Percentiles rank a stretch among this genome's conserved stretches.
These are phyloP conservation scores for Solea senegalensis DNA, from an alignment of 2,113 vertebrate genomes.

Conservation along the genomic window DNA sequence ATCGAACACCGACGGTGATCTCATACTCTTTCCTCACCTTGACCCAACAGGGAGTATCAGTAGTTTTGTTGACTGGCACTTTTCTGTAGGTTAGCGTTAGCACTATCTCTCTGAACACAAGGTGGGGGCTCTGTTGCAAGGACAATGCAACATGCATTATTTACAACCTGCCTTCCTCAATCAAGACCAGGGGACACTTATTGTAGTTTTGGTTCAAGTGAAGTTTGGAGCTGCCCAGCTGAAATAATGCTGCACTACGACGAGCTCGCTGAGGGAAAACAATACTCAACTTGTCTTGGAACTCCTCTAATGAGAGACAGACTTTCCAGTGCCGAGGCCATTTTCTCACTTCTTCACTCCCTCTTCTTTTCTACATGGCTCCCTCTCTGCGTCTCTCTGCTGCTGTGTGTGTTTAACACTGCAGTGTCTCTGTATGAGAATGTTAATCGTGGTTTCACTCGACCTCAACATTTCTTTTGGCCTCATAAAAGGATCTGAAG, in stretches of 20 bases:
- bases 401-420: neutral
- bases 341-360: constrained; percentile 13
- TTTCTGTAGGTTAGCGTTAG: constrained; percentile 46
- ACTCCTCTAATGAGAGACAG: neutral
- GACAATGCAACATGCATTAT: constrained; percentile 78
- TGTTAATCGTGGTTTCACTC: constrained; percentile 13
- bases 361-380: neutral
- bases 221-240: constrained; percentile 81
- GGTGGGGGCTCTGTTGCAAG: constrained; percentile 49
- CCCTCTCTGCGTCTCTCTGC: neutral
- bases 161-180: constrained; percentile 74
- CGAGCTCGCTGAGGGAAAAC: constrained; percentile 66
- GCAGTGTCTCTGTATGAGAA: constrained; percentile 7
- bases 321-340: constrained; percentile 34
- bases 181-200: constrained; percentile 78
- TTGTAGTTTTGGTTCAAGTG: constrained; percentile 88
- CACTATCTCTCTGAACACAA: constrained; percentile 68
- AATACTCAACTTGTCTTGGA: constrained; percentile 76
- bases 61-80: constrained; percentile 15
- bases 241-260: constrained; percentile 65
- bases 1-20: neutral
- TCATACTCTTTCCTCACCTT: constrained; percentile 8
- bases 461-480: constrained; percentile 13
- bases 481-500: constrained; percentile 8
- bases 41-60: neutral